phyloP scores from a whole-genome alignment of 2,888 invertebrate species.

The Hanleya hanleyi region DNA sequence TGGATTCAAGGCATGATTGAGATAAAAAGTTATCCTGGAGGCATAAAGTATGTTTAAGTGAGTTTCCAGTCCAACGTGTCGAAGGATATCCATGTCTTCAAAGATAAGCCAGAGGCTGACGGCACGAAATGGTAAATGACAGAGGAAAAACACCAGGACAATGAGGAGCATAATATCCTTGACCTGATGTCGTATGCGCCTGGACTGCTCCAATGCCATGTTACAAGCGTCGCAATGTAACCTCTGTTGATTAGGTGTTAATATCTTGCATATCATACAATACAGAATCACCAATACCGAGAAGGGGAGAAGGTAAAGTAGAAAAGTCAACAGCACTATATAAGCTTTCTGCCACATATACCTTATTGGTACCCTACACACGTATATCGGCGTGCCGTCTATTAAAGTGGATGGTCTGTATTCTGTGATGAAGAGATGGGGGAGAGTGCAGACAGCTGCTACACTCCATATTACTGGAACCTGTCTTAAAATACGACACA shows the following conservation, averaged over 20 bases:
- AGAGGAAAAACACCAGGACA: constrained; percentile 45
- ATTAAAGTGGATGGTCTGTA: constrained; percentile 33
- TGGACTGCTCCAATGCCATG: constrained; percentile 22
- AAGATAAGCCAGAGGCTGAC: constrained; percentile 40
- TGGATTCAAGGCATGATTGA: constrained; percentile 46
- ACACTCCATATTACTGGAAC: constrained; percentile 49
- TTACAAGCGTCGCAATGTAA: background rate
- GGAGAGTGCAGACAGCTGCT: constrained; percentile 73
- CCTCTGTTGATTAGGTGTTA: background rate
- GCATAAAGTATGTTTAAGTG: constrained; percentile 39
- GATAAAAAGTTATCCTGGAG: constrained; percentile 38
- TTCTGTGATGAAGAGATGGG: constrained; percentile 41
- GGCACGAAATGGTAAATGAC: constrained; percentile 44
- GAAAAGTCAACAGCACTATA: constrained; percentile 23
- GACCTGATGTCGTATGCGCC: constrained; percentile 40
- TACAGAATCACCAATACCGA: constrained; percentile 34
- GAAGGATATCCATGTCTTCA: constrained; percentile 17
- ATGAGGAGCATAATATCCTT: constrained; percentile 43
- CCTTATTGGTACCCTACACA: constrained; percentile 39
- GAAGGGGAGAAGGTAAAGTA: constrained; percentile 41
- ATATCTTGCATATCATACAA: constrained; percentile 25
- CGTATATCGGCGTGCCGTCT: constrained; percentile 51
- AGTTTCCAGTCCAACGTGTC: constrained; percentile 25
- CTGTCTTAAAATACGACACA: constrained; percentile 23
- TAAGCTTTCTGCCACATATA: constrained; percentile 36